Evolutionary conservation across 2,888 invertebrate species (phyloP).

Genomic region (Drosophila atripex): DNA sequence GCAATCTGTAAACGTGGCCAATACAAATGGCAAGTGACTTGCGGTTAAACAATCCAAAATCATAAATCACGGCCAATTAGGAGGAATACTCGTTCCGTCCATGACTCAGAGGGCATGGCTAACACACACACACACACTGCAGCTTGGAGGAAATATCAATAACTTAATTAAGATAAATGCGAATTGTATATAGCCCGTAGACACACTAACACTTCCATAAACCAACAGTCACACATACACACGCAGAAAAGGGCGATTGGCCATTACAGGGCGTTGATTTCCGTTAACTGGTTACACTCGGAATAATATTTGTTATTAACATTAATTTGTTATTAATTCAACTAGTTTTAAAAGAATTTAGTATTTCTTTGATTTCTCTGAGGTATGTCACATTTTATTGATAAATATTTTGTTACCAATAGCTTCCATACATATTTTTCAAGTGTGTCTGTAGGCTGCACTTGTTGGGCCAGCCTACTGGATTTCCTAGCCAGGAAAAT

Average conservation of each 20-base stretch:
- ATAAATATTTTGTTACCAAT: background rate
- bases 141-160: slow-evolving; percentile 69
- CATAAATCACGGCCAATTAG: slow-evolving; percentile 74
- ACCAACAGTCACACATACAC: slow-evolving; percentile 12
- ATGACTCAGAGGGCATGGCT: slow-evolving; percentile 19
- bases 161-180: slow-evolving; percentile 81
- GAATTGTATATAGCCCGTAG: slow-evolving; percentile 63
- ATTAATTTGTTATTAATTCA: too few relatives aligned
- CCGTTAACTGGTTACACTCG: slow-evolving; percentile 44
- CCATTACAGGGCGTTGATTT: slow-evolving; percentile 51
- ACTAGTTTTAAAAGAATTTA: too few relatives aligned
- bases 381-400: background rate
- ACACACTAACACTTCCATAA: slow-evolving; percentile 35
- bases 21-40: slow-evolving; percentile 64
- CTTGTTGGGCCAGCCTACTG: slow-evolving; percentile 20
- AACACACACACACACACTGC: background rate
- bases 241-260: slow-evolving; percentile 24
- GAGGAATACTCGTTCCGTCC: slow-evolving; percentile 13
- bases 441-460: slow-evolving; percentile 37
- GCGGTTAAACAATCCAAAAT: slow-evolving; percentile 66
- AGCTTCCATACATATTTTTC: background rate
- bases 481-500: slow-evolving; percentile 36
- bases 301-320: background rate
- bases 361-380: too few relatives aligned
- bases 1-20: slow-evolving; percentile 49